phyloP scores from a whole-genome alignment of 2,113 vertebrate genomes.

The Cyanocitta stelleri region DNA sequence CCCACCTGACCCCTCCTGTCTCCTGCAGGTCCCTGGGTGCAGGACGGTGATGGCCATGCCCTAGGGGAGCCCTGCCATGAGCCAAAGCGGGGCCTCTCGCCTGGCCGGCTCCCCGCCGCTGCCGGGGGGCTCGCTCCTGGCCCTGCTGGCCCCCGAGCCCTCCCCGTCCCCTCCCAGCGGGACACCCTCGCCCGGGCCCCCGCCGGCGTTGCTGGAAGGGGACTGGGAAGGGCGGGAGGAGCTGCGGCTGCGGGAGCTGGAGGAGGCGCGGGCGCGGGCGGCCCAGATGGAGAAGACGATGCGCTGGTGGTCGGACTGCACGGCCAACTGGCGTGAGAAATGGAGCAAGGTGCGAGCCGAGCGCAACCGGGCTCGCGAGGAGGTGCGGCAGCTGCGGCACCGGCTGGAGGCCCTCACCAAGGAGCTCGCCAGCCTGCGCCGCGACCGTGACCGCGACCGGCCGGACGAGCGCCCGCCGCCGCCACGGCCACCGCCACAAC shows the following conservation, averaged over 20 bases:
- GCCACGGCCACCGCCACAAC: conserved; percentile 65
- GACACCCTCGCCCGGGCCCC: conserved; percentile 84
- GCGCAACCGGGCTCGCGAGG: conserved; percentile 90
- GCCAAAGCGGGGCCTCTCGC: conserved; percentile 63
- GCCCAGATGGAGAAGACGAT: conserved; percentile 99
- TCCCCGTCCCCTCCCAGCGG: conserved; percentile 83
- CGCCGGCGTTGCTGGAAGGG: conserved; percentile 69
- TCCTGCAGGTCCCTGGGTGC: neutral
- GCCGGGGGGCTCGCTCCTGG: conserved; percentile 75
- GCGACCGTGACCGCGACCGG: conserved; percentile 84
- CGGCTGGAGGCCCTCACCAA: conserved; percentile 89
- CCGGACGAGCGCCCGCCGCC: conserved; percentile 80
- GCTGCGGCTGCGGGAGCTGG: conserved; percentile 89
- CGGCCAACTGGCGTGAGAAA: conserved; percentile 97
- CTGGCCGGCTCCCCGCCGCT: conserved; percentile 69
- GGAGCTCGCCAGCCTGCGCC: conserved; percentile 84
- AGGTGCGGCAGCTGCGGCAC: conserved; percentile 90
- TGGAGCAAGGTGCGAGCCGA: conserved; percentile 97
- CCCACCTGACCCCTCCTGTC: neutral
- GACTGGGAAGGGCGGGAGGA: conserved; percentile 97
- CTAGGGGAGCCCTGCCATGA: conserved; percentile 60
- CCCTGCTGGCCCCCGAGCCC: conserved; percentile 82
- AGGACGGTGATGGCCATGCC: neutral
- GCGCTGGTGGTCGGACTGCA: conserved; percentile 99
- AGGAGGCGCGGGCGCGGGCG: conserved; percentile 89